Evolutionary conservation across 2,113 vertebrate species (phyloP).

Genomic region (Morphnarchus princeps): DNA sequence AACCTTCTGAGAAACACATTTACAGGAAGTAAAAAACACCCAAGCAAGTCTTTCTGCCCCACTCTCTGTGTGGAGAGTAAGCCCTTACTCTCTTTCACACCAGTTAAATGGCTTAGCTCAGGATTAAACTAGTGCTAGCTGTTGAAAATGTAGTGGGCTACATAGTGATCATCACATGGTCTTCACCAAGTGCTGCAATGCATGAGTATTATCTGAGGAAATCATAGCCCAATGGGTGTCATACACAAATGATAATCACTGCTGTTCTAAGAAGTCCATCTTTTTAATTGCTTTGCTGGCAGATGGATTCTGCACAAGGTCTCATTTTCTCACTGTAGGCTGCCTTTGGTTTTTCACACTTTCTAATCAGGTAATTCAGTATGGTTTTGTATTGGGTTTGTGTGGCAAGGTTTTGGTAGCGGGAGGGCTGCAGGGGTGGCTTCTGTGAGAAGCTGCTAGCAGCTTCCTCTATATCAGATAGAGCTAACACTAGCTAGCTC

Average conservation of each 20-base stretch:
- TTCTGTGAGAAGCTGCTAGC: too few species aligned
- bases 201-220: background rate
- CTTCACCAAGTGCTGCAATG: background rate
- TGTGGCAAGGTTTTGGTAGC: too few species aligned
- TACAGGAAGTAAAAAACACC: background rate
- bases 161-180: background rate
- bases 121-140: background rate
- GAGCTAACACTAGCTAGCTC: too few species aligned
- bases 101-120: background rate
- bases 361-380: background rate
- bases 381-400: background rate
- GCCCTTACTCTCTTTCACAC: background rate
- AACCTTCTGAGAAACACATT: constrained; percentile 11
- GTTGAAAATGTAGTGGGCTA: background rate
- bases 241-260: background rate
- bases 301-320: background rate
- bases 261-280: constrained; percentile 19
- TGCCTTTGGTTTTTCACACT: constrained; percentile 10
- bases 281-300: constrained; percentile 1
- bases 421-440: too few species aligned
- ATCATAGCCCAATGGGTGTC: background rate
- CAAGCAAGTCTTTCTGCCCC: background rate
- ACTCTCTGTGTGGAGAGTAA: background rate
- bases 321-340: constrained; percentile 18
- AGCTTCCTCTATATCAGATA: too few species aligned